These are phyloP conservation scores for Xylota sylvarum DNA, from an alignment of 2,888 invertebrate genomes.

Conservation along the genomic window DNA sequence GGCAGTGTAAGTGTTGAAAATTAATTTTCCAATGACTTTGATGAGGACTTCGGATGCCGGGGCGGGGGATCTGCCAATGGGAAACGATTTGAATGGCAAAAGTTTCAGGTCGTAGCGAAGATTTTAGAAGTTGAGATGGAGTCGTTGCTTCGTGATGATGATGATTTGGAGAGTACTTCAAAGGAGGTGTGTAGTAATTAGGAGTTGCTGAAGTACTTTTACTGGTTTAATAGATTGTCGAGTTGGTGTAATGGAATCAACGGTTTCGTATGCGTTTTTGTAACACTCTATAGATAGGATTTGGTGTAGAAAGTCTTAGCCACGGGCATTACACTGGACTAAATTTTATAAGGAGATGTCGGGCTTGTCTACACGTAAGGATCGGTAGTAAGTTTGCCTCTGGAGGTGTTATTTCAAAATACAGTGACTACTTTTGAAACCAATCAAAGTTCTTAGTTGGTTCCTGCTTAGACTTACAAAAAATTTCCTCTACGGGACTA, in stretches of 20 bases:
- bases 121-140: neutral
- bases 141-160: conserved; percentile 1
- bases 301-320: too few species aligned
- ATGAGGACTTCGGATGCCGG: conserved; percentile 40
- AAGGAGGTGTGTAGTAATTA: conserved; percentile 28
- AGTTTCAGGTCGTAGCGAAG: conserved; percentile 5
- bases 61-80: neutral
- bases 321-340: too few species aligned
- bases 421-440: too few species aligned
- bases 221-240: conserved; percentile 7
- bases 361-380: too few species aligned
- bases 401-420: too few species aligned
- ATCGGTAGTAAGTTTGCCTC: too few species aligned
- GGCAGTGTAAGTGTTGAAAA: conserved; percentile 67
- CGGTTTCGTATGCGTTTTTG: neutral
- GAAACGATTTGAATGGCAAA: conserved; percentile 35
- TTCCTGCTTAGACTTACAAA: too few species aligned
- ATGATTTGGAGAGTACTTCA: conserved; percentile 4
- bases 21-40: conserved; percentile 74
- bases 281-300: too few species aligned
- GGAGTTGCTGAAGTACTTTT: conserved; percentile 28
- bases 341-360: too few species aligned
- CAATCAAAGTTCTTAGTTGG: too few species aligned
- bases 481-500: too few species aligned
- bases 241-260: neutral